Percentiles rank a stretch among this genome's conserved stretches.
Evolutionary conservation across 2,888 invertebrate species (phyloP).

Genomic region (Hypselothyrea guttata): DNA sequence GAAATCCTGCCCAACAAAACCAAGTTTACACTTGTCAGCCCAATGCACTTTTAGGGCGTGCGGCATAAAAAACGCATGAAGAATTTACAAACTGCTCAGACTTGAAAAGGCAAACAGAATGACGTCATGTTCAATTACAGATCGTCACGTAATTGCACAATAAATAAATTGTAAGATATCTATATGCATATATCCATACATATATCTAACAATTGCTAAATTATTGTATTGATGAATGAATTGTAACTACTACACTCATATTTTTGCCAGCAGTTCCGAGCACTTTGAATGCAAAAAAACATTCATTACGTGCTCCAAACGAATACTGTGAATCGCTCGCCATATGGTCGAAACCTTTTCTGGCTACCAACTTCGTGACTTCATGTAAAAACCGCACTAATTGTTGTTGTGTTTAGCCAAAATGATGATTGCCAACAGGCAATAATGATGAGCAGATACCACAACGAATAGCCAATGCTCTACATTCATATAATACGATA

Average conservation of each 20-base stretch:
- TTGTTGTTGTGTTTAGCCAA: slow-evolving; percentile 34
- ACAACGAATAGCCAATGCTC: background rate
- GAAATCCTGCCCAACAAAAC: slow-evolving; percentile 20
- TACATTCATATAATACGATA: too few relatives aligned
- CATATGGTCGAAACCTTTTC: slow-evolving; percentile 45
- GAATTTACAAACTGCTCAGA: slow-evolving; percentile 16
- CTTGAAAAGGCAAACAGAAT: slow-evolving; percentile 24
- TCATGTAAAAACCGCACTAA: slow-evolving; percentile 49
- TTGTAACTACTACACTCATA: slow-evolving; percentile 34
- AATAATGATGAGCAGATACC: background rate
- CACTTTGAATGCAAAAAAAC: slow-evolving; percentile 40
- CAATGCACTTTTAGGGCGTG: slow-evolving; percentile 66
- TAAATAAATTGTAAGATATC: slow-evolving; percentile 22
- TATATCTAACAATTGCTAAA: slow-evolving; percentile 29
- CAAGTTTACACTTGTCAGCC: slow-evolving; percentile 30
- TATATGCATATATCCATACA: background rate
- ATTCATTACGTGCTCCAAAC: slow-evolving; percentile 45
- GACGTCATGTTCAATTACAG: slow-evolving; percentile 27
- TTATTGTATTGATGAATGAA: slow-evolving; percentile 33
- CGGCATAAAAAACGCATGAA: slow-evolving; percentile 33
- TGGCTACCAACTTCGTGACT: slow-evolving; percentile 40
- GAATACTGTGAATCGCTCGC: slow-evolving; percentile 9
- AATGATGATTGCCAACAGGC: slow-evolving; percentile 22
- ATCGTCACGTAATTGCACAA: slow-evolving; percentile 17
- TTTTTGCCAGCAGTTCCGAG: slow-evolving; percentile 8